These are phyloP conservation scores for Oreamnos americanus DNA, from an alignment of 2,113 vertebrate species.

Conservation along the genomic window DNA sequence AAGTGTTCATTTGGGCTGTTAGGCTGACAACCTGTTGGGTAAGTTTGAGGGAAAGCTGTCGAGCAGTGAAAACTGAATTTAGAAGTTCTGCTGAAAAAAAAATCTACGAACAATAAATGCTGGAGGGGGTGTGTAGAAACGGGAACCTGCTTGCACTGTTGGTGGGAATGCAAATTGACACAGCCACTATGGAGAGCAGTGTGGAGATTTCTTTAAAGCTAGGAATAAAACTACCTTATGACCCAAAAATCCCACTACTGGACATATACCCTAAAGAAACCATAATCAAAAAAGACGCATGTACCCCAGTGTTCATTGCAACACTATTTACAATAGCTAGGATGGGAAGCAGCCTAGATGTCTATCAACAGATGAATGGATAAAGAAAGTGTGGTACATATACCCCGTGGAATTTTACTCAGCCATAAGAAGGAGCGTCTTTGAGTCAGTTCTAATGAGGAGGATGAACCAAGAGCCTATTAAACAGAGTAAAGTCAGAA, in stretches of 20 bases:
- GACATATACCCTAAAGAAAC: neutral
- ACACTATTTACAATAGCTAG: neutral
- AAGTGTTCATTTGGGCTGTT: neutral
- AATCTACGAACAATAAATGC: neutral
- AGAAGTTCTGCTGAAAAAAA: neutral
- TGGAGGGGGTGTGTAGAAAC: neutral
- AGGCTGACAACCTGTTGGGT: neutral
- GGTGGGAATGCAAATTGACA: neutral
- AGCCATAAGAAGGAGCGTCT: neutral
- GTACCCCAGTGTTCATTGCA: neutral
- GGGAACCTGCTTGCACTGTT: neutral
- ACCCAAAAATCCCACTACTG: neutral
- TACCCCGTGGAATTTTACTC: fast-evolving
- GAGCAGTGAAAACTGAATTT: neutral
- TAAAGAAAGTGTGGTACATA: neutral
- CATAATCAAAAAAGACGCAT: neutral
- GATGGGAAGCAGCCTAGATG: neutral
- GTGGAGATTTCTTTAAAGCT: neutral
- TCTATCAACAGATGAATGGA: neutral
- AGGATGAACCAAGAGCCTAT: neutral
- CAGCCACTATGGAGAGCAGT: neutral
- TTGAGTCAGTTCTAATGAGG: neutral
- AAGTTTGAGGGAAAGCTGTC: neutral
- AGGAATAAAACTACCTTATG: neutral
- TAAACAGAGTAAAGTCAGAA: neutral